Evolutionary conservation across 1,140 invertebrate species (phyloP).

Genomic region (Cydia fagiglandana): DNA sequence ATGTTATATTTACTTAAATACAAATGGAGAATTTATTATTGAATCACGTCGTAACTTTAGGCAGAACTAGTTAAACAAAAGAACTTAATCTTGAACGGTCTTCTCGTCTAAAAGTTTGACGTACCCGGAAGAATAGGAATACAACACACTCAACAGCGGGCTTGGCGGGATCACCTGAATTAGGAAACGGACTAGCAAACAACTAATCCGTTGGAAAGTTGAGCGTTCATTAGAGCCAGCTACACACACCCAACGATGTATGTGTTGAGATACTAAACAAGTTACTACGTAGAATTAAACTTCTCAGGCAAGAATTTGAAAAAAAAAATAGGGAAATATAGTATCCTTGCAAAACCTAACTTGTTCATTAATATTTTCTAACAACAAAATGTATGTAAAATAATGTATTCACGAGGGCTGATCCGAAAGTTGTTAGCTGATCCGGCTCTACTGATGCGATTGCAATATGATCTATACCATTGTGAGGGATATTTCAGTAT

Average conservation of each 20-base stretch:
- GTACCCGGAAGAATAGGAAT: neutral
- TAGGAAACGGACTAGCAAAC: slow-evolving; percentile 21
- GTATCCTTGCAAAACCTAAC: too few relatives aligned
- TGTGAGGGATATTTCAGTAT: too few relatives aligned
- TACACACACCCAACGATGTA: neutral
- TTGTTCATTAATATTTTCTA: too few relatives aligned
- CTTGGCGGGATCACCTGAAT: slow-evolving; percentile 26
- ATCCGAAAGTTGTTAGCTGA: too few relatives aligned
- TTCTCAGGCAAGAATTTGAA: neutral
- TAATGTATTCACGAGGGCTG: too few relatives aligned
- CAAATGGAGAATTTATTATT: too few relatives aligned
- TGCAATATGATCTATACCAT: too few relatives aligned
- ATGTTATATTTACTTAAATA: too few relatives aligned
- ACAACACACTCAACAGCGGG: slow-evolving; percentile 2
- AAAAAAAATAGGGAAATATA: too few relatives aligned
- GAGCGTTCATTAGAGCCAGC: slow-evolving; percentile 11
- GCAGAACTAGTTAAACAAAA: neutral
- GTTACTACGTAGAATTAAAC: neutral
- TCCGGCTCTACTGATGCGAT: too few relatives aligned
- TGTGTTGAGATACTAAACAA: slow-evolving; percentile 1
- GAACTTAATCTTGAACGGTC: neutral
- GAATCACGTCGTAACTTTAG: too few relatives aligned
- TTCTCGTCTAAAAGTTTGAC: neutral
- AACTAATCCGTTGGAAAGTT: slow-evolving; percentile 27
- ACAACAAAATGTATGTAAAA: too few relatives aligned